Conservation (phyloP, 2,888 invertebrate genomes). For the Harpalus rufipes region DNA sequence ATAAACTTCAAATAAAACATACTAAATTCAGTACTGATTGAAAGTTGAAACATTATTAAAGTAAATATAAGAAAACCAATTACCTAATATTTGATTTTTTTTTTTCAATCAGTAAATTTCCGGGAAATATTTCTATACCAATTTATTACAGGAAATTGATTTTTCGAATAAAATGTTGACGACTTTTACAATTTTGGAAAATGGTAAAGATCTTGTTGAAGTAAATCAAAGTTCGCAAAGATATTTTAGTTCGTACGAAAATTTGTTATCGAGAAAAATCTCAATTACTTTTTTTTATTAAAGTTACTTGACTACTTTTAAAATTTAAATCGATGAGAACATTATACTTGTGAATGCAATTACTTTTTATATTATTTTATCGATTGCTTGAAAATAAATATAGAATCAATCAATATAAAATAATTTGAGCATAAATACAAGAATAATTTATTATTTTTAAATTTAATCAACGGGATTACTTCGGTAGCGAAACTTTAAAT, state of each 20-base stretch:
- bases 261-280: neutral
- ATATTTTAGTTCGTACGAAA: neutral
- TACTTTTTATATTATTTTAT: neutral
- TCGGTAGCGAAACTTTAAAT: too few relatives aligned
- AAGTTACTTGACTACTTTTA: neutral
- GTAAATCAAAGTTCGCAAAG: conserved; percentile 9
- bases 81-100: neutral
- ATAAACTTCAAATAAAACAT: neutral
- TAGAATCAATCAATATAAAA: too few relatives aligned
- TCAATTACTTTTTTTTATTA: neutral
- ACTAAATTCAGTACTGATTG: neutral
- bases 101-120: conserved; percentile 1
- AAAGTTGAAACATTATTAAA: neutral
- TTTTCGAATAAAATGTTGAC: neutral
- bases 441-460: too few relatives aligned
- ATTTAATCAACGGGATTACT: too few relatives aligned
- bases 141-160: conserved; percentile 23
- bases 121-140: neutral
- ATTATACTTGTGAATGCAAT: neutral
- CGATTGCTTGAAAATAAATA: neutral
- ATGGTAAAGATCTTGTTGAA: neutral
- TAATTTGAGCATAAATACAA: too few relatives aligned
- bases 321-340: neutral
- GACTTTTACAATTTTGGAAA: conserved; percentile 19
- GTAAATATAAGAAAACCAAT: conserved; percentile 1